Evolutionary conservation across 1,140 invertebrate species (phyloP).

Genomic region (Drosophila athabasca): DNA sequence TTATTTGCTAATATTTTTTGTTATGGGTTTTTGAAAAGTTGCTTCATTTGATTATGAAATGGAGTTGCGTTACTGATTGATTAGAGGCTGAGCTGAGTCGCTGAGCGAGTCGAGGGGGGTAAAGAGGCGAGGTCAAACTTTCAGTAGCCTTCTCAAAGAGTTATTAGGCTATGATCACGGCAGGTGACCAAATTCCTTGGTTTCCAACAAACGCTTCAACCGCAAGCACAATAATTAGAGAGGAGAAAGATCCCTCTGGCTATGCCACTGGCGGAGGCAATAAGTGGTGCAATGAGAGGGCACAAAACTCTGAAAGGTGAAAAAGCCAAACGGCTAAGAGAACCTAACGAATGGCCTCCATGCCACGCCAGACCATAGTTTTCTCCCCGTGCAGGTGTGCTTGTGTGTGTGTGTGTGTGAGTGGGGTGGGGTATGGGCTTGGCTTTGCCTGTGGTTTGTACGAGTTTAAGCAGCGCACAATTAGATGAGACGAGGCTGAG

Average conservation of each 20-base stretch:
- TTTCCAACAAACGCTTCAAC: not conserved
- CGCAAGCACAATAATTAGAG: slow-evolving; percentile 25
- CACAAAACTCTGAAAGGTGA: slow-evolving; percentile 20
- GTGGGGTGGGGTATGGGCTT: too few species aligned
- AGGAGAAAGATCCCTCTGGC: not conserved
- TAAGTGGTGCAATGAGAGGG: slow-evolving; percentile 41
- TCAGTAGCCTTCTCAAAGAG: too few species aligned
- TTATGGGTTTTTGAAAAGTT: too few species aligned
- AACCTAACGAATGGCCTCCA: slow-evolving; percentile 47
- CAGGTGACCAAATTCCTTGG: slow-evolving; percentile 6
- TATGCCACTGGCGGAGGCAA: slow-evolving; percentile 24
- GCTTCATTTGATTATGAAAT: too few species aligned
- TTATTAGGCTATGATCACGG: too few species aligned
- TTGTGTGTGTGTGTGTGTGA: slow-evolving; percentile 13
- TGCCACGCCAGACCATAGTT: slow-evolving; percentile 8
- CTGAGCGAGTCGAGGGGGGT: too few species aligned
- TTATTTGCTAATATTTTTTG: too few species aligned
- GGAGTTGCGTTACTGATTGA: too few species aligned
- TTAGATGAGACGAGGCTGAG: slow-evolving; percentile 43
- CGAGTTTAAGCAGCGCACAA: slow-evolving; percentile 64
- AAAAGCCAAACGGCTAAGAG: slow-evolving; percentile 59
- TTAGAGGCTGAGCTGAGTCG: too few species aligned
- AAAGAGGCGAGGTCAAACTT: too few species aligned
- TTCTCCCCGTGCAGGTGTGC: slow-evolving; percentile 8
- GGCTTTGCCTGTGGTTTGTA: slow-evolving; percentile 32